Conservation (phyloP, 2,113 vertebrate genomes). For the Cyrtonyx montezumae region DNA sequence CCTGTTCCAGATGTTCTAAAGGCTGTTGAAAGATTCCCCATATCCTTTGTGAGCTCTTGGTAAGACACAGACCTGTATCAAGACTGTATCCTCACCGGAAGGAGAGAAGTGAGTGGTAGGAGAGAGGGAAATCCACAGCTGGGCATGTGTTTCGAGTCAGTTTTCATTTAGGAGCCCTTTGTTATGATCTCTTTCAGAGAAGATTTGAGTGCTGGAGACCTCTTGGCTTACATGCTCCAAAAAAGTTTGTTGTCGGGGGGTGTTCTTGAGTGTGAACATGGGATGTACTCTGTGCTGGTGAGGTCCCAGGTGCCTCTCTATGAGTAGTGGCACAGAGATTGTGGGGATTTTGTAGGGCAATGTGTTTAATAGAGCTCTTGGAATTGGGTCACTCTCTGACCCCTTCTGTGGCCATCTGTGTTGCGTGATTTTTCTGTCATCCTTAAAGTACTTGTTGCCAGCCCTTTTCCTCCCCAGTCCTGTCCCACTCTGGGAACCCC, state of each 20-base stretch:
- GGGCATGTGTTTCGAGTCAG: neutral
- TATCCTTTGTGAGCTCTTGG: neutral
- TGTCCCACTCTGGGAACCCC: neutral
- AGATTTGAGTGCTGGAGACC: neutral
- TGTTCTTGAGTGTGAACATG: neutral
- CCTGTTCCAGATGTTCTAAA: neutral
- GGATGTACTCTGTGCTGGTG: neutral
- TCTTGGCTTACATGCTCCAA: neutral
- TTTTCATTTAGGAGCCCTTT: neutral
- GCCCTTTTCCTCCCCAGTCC: neutral
- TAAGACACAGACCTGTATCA: neutral
- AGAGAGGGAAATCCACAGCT: neutral
- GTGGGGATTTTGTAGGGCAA: neutral
- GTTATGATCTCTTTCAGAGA: neutral
- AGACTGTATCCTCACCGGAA: neutral
- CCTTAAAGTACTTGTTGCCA: fast-evolving
- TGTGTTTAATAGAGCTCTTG: neutral
- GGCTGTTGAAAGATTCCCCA: fast-evolving
- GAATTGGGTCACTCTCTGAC: neutral
- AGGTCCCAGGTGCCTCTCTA: neutral
- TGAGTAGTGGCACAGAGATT: neutral
- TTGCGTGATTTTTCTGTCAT: neutral
- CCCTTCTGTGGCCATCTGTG: neutral
- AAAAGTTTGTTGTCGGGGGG: neutral
- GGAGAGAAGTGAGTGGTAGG: neutral